phyloP scores from a whole-genome alignment of 2,888 invertebrate species.

The Dexiosoma caninum region DNA sequence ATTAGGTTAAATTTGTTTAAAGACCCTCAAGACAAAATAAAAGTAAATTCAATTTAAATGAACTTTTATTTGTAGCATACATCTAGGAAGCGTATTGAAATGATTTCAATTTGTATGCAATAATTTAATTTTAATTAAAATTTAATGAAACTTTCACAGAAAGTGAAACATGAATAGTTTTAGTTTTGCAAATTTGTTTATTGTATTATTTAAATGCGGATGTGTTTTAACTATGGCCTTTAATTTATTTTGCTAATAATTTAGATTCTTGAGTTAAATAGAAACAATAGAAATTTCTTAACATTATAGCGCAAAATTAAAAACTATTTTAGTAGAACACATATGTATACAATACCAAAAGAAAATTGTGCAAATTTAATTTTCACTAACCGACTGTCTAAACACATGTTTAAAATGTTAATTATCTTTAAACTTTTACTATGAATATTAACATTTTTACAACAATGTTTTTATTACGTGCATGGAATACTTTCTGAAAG shows the following conservation, averaged over 20 bases:
- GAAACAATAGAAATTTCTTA: too few species aligned
- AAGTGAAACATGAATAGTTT: too few species aligned
- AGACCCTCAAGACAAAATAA: not conserved
- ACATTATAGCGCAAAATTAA: too few species aligned
- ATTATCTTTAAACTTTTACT: conserved; percentile 36
- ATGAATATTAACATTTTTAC: conserved; percentile 44
- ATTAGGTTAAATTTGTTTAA: conserved; percentile 48
- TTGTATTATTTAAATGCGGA: too few species aligned
- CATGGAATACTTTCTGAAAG: too few species aligned
- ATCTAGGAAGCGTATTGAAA: not conserved
- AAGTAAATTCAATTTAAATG: conserved; percentile 14
- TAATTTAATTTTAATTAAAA: not conserved
- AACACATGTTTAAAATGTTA: conserved; percentile 48
- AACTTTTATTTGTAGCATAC: conserved; percentile 1
- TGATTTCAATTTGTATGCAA: not conserved
- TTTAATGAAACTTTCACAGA: too few species aligned
- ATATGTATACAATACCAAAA: too few species aligned
- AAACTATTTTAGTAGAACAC: too few species aligned
- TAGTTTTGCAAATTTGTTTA: too few species aligned
- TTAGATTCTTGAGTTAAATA: too few species aligned
- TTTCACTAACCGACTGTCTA: conserved; percentile 16
- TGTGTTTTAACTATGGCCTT: too few species aligned
- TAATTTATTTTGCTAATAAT: too few species aligned
- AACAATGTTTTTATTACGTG: conserved; percentile 20
- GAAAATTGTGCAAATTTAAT: not conserved